A percentile compares a stretch with the other conserved stretches of the same genome.
These are phyloP conservation scores for Trachops cirrhosus DNA, from an alignment of 2,797 vertebrate genomes.

Conservation along the genomic window DNA sequence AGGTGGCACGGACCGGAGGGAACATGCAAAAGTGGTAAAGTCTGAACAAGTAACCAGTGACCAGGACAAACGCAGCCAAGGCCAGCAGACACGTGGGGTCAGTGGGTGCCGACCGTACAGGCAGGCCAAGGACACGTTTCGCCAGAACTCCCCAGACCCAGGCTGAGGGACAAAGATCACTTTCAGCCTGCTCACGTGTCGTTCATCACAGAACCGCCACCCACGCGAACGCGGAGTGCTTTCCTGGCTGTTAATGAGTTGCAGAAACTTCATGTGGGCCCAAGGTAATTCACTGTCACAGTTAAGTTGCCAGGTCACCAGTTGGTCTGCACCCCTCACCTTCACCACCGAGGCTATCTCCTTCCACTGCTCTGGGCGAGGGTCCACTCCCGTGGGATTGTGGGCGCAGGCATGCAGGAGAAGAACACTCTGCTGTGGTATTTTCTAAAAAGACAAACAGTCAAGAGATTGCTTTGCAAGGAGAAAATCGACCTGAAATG, in stretches of 20 bases:
- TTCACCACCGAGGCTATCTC: conserved; percentile 91
- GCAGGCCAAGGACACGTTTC: background rate
- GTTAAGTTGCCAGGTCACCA: background rate
- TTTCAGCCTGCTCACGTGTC: background rate
- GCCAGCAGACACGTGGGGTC: background rate
- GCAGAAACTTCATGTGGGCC: background rate
- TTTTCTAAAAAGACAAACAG: conserved; percentile 87
- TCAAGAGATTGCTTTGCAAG: background rate
- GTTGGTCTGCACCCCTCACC: conserved; percentile 79
- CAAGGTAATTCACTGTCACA: background rate
- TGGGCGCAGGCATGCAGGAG: conserved; percentile 97
- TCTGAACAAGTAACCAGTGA: background rate
- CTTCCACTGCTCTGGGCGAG: conserved; percentile 95
- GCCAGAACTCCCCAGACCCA: background rate
- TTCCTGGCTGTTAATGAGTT: background rate
- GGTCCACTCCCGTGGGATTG: conserved; percentile 99
- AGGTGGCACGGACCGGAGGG: background rate
- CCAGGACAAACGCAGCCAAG: background rate
- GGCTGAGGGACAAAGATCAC: background rate
- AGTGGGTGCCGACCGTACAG: background rate
- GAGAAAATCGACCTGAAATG: background rate
- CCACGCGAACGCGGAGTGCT: background rate
- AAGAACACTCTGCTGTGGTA: conserved; percentile 94
- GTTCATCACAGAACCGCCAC: background rate
- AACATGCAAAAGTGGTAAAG: background rate